Conservation (phyloP, 1,140 invertebrate genomes). For the Drosophila varians region DNA sequence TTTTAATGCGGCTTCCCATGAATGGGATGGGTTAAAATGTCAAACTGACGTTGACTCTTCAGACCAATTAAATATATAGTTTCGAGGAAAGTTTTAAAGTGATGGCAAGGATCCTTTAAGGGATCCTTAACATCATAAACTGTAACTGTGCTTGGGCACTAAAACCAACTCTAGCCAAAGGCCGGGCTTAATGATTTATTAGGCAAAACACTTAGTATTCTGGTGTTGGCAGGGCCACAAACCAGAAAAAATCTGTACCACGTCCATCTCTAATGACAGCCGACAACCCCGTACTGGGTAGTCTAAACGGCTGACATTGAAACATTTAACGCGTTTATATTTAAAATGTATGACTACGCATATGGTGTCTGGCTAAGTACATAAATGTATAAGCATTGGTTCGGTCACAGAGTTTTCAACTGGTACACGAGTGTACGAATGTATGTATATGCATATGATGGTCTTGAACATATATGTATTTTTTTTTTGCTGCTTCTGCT, state of each 20-base stretch:
- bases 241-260: conserved; percentile 40
- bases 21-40: conserved; percentile 19
- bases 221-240: conserved; percentile 21
- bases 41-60: conserved; percentile 9
- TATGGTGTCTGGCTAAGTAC: conserved; percentile 58
- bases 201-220: conserved; percentile 40
- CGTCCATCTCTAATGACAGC: conserved; percentile 43
- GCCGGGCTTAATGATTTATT: conserved; percentile 34
- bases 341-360: conserved; percentile 63
- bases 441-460: conserved; percentile 16
- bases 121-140: not conserved
- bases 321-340: conserved; percentile 60
- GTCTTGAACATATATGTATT: not conserved
- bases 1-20: conserved; percentile 1
- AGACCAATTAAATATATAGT: conserved; percentile 1
- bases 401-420: not conserved
- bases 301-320: conserved; percentile 44
- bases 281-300: conserved; percentile 19
- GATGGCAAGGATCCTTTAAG: conserved; percentile 12
- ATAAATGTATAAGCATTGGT: conserved; percentile 33
- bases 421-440: not conserved
- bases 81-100: conserved; percentile 4
- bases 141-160: conserved; percentile 21
- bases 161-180: not conserved
- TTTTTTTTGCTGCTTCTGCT: conserved; percentile 14